These are phyloP conservation scores for Euleptes europaea DNA, from an alignment of 2,113 vertebrate species.

Conservation along the genomic window DNA sequence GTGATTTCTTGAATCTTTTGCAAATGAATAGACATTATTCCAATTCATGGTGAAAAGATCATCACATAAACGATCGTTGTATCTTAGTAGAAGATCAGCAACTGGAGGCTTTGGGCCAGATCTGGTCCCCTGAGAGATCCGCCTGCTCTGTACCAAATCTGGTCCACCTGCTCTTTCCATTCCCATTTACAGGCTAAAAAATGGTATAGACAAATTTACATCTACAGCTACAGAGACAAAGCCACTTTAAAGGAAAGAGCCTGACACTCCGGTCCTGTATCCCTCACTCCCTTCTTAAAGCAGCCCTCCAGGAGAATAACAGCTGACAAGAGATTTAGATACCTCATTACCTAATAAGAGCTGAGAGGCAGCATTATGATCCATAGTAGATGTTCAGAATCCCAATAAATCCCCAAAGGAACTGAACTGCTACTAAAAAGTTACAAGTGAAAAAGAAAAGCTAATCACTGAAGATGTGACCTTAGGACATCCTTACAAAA, in stretches of 20 bases:
- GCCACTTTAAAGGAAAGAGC: not conserved
- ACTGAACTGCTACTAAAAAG: not conserved
- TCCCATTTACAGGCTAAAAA: not conserved
- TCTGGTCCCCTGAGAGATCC: not conserved
- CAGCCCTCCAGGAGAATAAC: not conserved
- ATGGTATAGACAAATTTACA: not conserved
- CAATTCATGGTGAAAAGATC: not conserved
- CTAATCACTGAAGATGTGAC: not conserved
- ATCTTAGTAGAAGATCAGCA: not conserved
- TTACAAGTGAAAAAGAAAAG: not conserved
- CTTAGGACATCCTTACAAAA: not conserved
- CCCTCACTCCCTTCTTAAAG: not conserved
- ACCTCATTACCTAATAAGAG: not conserved
- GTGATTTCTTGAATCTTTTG: not conserved
- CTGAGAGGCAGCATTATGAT: not conserved
- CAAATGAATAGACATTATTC: not conserved
- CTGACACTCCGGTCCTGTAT: not conserved
- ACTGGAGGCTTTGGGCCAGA: not conserved
- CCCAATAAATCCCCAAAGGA: not conserved
- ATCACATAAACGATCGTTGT: not conserved
- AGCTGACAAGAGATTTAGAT: not conserved
- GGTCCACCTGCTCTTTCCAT: not conserved
- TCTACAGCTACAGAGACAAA: not conserved
- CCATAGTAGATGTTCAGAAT: not conserved
- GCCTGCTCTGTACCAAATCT: not conserved